Conservation (phyloP, 2,797 vertebrate genomes). For the Sebastes taczanowskii region DNA sequence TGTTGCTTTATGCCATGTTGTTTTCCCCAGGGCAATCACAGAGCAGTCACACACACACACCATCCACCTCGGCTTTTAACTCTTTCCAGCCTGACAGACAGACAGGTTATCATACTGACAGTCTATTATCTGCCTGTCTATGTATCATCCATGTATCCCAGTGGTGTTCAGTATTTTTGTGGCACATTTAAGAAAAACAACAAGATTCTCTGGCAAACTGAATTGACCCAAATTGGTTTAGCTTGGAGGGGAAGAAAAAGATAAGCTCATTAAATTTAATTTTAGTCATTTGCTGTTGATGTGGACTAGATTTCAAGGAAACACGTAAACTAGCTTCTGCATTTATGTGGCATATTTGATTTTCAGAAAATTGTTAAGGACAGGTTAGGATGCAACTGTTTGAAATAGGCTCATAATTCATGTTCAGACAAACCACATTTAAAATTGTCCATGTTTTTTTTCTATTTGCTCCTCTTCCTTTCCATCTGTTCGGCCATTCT, state of each 20-base stretch:
- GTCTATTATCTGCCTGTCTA: not conserved
- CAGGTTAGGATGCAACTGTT: not conserved
- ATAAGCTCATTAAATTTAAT: constrained; percentile 71
- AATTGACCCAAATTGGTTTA: constrained; percentile 63
- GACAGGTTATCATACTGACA: constrained; percentile 29
- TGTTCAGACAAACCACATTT: not conserved
- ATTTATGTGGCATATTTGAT: not conserved
- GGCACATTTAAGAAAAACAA: constrained; percentile 51
- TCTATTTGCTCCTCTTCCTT: not conserved
- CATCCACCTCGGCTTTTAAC: constrained; percentile 44
- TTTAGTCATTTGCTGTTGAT: constrained; percentile 52
- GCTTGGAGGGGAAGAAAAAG: constrained; percentile 44
- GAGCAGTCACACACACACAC: constrained; percentile 33
- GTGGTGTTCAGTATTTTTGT: constrained; percentile 38
- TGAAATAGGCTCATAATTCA: not conserved
- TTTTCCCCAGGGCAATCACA: constrained; percentile 53
- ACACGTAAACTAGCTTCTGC: not conserved
- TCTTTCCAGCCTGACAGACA: constrained; percentile 32
- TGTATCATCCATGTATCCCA: not conserved
- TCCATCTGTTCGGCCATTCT: constrained; percentile 17
- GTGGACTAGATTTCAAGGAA: constrained; percentile 47
- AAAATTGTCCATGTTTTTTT: not conserved
- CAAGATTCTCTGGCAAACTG: constrained; percentile 35
- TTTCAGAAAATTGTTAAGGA: not conserved
- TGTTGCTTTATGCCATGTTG: constrained; percentile 60